A percentile compares a stretch with the other conserved stretches of the same genome.
Evolutionary conservation across 2,888 invertebrate genomes (phyloP).

Genomic region (Zaprionus bogoriensis): DNA sequence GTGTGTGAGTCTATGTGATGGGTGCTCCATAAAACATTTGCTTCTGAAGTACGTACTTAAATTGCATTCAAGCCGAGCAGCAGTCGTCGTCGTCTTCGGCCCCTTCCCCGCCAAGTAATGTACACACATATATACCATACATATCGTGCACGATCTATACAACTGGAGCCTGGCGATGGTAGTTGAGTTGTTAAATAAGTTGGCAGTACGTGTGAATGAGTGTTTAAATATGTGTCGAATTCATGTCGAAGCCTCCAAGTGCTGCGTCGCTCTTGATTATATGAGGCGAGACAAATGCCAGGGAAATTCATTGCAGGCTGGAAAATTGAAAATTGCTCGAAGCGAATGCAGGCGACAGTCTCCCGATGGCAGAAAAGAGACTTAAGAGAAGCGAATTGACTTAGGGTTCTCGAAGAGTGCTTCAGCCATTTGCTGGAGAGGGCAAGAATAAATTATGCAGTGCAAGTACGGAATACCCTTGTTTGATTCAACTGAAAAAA

Average conservation of each 20-base stretch:
- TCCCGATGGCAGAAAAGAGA: neutral
- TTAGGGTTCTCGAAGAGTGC: neutral
- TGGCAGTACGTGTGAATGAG: conserved; percentile 70
- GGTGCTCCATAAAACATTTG: conserved; percentile 73
- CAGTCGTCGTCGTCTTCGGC: conserved; percentile 25
- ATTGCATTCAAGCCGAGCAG: conserved; percentile 72
- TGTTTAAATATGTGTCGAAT: conserved; percentile 70
- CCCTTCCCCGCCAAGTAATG: conserved; percentile 41
- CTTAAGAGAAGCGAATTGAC: neutral
- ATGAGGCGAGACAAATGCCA: conserved; percentile 30
- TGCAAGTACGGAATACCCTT: no score
- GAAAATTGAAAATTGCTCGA: conserved; percentile 9
- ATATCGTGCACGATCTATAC: conserved; percentile 51
- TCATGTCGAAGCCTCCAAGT: conserved; percentile 28
- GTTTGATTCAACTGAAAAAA: no score
- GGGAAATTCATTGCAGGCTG: conserved; percentile 24
- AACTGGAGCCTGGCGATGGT: conserved; percentile 26
- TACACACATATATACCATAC: conserved; percentile 1
- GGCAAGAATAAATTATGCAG: neutral
- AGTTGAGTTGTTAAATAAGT: conserved; percentile 69
- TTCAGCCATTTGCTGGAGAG: neutral
- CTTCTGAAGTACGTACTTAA: conserved; percentile 71
- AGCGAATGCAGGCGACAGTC: conserved; percentile 18
- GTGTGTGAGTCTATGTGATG: conserved; percentile 21
- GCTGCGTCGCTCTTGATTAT: conserved; percentile 14